phyloP scores from a whole-genome alignment of 2,797 vertebrate species.

The Stomatorhinus walkeri region DNA sequence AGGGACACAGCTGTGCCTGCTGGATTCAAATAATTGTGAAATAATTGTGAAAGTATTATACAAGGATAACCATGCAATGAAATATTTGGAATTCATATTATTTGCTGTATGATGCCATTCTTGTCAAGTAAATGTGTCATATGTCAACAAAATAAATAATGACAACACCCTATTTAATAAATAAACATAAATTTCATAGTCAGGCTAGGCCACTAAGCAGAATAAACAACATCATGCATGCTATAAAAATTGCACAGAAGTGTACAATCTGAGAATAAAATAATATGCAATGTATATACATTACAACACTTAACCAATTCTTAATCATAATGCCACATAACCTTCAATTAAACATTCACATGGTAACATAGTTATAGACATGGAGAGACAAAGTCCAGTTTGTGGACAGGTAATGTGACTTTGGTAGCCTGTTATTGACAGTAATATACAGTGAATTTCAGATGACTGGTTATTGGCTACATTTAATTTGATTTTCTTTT shows the following conservation, averaged over 20 bases:
- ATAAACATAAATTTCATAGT: not conserved
- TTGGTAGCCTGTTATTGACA: not conserved
- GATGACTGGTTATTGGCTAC: not conserved
- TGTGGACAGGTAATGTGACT: not conserved
- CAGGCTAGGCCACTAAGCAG: not conserved
- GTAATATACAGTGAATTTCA: not conserved
- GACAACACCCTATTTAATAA: not conserved
- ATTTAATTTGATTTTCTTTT: not conserved
- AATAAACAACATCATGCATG: not conserved
- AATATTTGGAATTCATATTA: not conserved
- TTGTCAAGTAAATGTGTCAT: not conserved
- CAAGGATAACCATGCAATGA: not conserved
- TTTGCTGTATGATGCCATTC: not conserved
- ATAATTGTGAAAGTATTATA: not conserved
- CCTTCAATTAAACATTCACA: not conserved
- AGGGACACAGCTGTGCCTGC: not conserved
- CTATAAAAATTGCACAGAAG: not conserved
- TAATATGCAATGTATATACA: not conserved
- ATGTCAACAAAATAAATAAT: not conserved
- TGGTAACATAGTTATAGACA: not conserved
- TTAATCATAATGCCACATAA: not conserved
- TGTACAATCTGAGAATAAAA: not conserved
- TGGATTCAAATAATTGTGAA: not conserved
- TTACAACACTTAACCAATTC: not conserved
- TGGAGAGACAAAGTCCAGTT: not conserved